These are phyloP conservation scores for Syngnathus typhle DNA, from an alignment of 2,113 vertebrate species.

Conservation along the genomic window DNA sequence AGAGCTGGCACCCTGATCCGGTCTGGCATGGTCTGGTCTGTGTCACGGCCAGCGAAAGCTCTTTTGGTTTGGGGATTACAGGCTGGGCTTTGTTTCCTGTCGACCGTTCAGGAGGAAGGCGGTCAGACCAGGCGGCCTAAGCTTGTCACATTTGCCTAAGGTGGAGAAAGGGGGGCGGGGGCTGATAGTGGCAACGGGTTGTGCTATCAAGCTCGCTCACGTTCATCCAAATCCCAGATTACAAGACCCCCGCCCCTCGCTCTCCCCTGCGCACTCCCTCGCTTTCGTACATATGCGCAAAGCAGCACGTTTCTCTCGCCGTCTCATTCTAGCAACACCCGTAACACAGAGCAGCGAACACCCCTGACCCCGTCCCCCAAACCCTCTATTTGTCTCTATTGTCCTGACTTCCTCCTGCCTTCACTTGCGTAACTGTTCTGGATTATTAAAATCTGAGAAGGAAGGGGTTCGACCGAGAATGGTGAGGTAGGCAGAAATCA, in stretches of 20 bases:
- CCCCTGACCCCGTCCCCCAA: not conserved
- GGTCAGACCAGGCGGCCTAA: conserved; percentile 11
- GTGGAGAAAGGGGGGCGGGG: conserved; percentile 10
- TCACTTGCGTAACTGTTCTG: conserved; percentile 64
- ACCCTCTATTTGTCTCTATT: conserved; percentile 22
- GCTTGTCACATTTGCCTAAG: conserved; percentile 27
- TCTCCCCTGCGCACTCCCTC: conserved; percentile 22
- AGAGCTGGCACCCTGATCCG: conserved; percentile 24
- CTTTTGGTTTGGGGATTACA: conserved; percentile 22
- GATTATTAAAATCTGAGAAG: conserved; percentile 63
- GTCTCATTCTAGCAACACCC: conserved; percentile 45
- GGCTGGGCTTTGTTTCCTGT: conserved; percentile 10
- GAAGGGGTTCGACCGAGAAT: conserved; percentile 64
- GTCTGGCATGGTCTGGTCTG: conserved; percentile 11
- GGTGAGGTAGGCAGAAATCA: conserved; percentile 75
- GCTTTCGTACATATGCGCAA: conserved; percentile 43
- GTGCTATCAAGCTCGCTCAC: conserved; percentile 61
- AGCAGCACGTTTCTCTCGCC: conserved; percentile 28
- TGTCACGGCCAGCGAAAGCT: conserved; percentile 32
- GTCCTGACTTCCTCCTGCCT: conserved; percentile 20
- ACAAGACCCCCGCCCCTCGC: conserved; percentile 47
- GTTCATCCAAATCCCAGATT: conserved; percentile 76
- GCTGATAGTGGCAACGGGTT: not conserved
- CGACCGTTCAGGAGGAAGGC: conserved; percentile 10
- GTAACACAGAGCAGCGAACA: conserved; percentile 26